Conservation (phyloP, 2,113 vertebrate species). For the Forbesichthys agassizii region DNA sequence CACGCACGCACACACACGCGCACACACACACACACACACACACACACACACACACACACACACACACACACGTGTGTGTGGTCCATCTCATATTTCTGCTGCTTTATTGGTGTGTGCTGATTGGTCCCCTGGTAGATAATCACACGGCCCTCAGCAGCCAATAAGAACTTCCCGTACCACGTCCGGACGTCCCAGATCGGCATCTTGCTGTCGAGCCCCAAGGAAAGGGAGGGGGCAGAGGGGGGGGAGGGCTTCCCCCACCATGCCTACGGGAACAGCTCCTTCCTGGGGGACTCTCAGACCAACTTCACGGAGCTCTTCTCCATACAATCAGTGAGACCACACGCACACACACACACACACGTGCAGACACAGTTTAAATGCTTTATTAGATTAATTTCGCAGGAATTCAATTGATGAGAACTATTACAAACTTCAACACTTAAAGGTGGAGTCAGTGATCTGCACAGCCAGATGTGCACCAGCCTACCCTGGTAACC, state of each 20-base stretch:
- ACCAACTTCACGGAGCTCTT: constrained; percentile 95
- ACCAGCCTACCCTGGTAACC: too few relatives aligned
- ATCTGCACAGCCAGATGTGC: too few relatives aligned
- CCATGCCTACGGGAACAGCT: constrained; percentile 89
- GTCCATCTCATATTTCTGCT: too few relatives aligned
- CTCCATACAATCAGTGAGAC: constrained; percentile 85
- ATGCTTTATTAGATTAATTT: too few relatives aligned
- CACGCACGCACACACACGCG: background rate
- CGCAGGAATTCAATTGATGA: too few relatives aligned
- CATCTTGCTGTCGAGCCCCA: constrained; percentile 78
- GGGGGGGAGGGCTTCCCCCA: constrained; percentile 83
- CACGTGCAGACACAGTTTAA: too few relatives aligned
- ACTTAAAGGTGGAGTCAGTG: too few relatives aligned
- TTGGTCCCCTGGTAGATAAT: constrained; percentile 75
- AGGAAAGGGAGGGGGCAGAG: constrained; percentile 58
- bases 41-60: constrained; percentile 31
- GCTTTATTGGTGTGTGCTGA: too few relatives aligned
- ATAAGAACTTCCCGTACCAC: constrained; percentile 93
- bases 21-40: constrained; percentile 33
- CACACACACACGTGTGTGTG: background rate
- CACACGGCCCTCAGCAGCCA: constrained; percentile 90
- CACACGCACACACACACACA: background rate
- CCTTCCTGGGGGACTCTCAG: constrained; percentile 89
- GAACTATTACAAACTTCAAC: too few relatives aligned
- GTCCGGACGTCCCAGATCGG: constrained; percentile 92